Conservation (phyloP, 2,888 invertebrate species). For the Agrenia bidenticulata region DNA sequence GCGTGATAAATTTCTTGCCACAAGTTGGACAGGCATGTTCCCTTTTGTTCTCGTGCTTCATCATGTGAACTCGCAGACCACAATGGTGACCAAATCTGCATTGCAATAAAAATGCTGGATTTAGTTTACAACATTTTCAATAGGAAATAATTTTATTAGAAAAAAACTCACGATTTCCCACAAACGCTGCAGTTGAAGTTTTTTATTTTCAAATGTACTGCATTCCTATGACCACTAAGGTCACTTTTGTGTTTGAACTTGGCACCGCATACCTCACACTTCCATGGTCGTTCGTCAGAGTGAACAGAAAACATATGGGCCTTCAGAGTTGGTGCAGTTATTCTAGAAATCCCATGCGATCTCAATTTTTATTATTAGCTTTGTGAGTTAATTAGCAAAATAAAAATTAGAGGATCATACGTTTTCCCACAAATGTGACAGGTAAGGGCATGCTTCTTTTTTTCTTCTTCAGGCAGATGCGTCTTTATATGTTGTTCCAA, state of each 20-base stretch:
- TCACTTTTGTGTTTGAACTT: slow-evolving; percentile 32
- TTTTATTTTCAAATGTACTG: slow-evolving; percentile 26
- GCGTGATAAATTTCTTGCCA: slow-evolving; percentile 23
- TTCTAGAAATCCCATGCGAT: slow-evolving; percentile 4
- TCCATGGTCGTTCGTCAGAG: slow-evolving; percentile 28
- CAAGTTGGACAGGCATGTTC: slow-evolving; percentile 20
- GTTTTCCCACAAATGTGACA: slow-evolving; percentile 28
- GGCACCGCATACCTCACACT: slow-evolving; percentile 25
- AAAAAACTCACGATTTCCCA: slow-evolving; percentile 17
- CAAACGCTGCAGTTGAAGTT: slow-evolving; percentile 27
- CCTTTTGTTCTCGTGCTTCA: slow-evolving; percentile 26
- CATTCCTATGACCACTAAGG: slow-evolving; percentile 28
- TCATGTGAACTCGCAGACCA: slow-evolving; percentile 24
- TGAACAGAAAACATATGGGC: slow-evolving; percentile 32
- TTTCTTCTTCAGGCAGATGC: slow-evolving; percentile 30
- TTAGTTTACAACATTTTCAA: not conserved
- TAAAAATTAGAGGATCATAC: slow-evolving; percentile 10
- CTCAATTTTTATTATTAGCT: not conserved
- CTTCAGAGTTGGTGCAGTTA: slow-evolving; percentile 26
- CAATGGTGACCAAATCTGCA: slow-evolving; percentile 28
- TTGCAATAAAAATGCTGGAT: too few relatives aligned
- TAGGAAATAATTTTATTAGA: not conserved
- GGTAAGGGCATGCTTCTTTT: slow-evolving; percentile 21
- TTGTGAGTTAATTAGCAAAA: not conserved
- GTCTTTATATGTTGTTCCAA: slow-evolving; percentile 27